Evolutionary conservation across 2,888 invertebrate genomes (phyloP).

Genomic region (Lysandra coridon): DNA sequence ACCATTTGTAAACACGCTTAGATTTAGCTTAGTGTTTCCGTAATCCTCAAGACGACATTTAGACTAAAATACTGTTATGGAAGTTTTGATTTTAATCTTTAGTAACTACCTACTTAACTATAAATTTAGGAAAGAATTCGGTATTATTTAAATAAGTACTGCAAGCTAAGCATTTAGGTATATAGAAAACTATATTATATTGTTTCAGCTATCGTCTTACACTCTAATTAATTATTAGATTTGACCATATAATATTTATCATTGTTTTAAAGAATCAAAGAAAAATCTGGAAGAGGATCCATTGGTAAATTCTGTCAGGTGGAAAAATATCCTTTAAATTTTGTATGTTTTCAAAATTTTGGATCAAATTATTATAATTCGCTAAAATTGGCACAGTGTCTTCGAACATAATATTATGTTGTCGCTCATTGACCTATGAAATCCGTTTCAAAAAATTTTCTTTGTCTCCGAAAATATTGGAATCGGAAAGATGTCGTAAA

Average conservation of each 20-base stretch:
- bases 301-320: too few species aligned
- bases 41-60: background rate
- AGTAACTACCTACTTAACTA: background rate
- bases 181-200: too few species aligned
- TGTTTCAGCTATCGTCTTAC: too few species aligned
- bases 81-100: background rate
- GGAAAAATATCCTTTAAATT: too few species aligned
- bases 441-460: background rate
- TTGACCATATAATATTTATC: too few species aligned
- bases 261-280: too few species aligned
- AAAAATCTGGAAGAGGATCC: too few species aligned
- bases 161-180: too few species aligned
- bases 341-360: background rate
- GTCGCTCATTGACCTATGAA: background rate
- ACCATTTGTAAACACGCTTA: background rate
- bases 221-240: too few species aligned
- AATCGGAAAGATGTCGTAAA: conserved; percentile 28
- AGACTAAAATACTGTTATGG: background rate
- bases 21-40: conserved; percentile 5
- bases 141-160: too few species aligned
- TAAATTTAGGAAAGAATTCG: too few species aligned
- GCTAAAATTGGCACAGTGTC: background rate
- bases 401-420: too few species aligned
- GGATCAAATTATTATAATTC: background rate
- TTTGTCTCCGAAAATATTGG: conserved; percentile 17